These are phyloP conservation scores for Silurus lanzhouensis DNA, from an alignment of 2,797 vertebrate species.

Conservation along the genomic window DNA sequence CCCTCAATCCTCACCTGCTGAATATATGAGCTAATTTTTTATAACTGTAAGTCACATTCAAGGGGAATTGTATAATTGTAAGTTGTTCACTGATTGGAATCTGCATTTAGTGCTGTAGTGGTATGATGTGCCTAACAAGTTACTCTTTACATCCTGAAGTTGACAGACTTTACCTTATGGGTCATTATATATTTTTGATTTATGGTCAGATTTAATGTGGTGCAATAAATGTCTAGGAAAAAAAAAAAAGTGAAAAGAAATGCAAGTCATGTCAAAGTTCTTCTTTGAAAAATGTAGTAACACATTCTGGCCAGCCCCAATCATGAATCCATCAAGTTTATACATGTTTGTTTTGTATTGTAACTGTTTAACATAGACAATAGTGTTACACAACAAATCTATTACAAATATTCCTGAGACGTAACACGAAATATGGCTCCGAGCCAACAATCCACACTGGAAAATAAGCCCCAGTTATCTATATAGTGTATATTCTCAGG, in stretches of 20 bases:
- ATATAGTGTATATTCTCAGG: not conserved
- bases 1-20: too few relatives aligned
- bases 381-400: not conserved
- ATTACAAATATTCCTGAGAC: not conserved
- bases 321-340: not conserved
- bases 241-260: not conserved
- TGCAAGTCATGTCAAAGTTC: not conserved
- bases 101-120: not conserved
- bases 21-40: too few relatives aligned
- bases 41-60: too few relatives aligned
- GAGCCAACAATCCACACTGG: not conserved
- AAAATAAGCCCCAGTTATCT: not conserved
- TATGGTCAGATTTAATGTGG: not conserved
- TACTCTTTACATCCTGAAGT: not conserved
- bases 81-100: too few relatives aligned
- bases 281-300: not conserved
- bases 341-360: not conserved
- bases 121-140: not conserved
- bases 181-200: not conserved
- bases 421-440: not conserved
- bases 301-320: not conserved
- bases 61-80: too few relatives aligned
- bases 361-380: not conserved
- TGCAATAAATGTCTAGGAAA: not conserved
- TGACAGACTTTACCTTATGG: too few relatives aligned